phyloP scores from a whole-genome alignment of 2,888 invertebrate species.

The Allacma fusca region DNA sequence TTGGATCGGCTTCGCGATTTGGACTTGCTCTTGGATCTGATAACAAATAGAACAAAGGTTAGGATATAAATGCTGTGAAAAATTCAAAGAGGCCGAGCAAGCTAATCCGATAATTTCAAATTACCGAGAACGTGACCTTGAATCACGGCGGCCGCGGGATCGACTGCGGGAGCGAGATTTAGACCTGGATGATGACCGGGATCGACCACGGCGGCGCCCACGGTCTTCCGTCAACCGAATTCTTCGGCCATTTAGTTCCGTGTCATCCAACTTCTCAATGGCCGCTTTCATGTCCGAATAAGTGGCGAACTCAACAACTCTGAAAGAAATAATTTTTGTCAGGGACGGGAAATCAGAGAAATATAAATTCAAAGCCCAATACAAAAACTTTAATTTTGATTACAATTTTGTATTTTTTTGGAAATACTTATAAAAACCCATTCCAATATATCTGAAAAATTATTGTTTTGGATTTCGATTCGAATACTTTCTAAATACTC shows the following conservation, averaged over 20 bases:
- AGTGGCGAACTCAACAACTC: constrained; percentile 96
- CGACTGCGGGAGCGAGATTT: constrained; percentile 67
- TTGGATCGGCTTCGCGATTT: constrained; percentile 55
- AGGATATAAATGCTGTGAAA: too few relatives aligned
- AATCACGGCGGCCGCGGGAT: constrained; percentile 42
- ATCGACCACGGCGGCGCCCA: constrained; percentile 67
- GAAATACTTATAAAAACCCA: too few relatives aligned
- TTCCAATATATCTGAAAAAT: too few relatives aligned
- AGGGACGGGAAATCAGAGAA: too few relatives aligned
- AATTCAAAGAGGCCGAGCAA: too few relatives aligned
- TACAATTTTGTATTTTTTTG: too few relatives aligned
- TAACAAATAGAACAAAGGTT: not conserved
- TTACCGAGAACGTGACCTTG: constrained; percentile 70
- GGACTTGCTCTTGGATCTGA: constrained; percentile 69
- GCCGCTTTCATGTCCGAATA: constrained; percentile 96
- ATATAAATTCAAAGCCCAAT: too few relatives aligned
- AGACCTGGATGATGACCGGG: constrained; percentile 66
- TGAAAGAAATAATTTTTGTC: constrained; percentile 66
- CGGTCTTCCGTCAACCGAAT: constrained; percentile 89
- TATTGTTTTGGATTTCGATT: too few relatives aligned
- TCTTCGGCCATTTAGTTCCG: constrained; percentile 93
- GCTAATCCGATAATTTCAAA: too few relatives aligned
- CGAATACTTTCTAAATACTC: too few relatives aligned
- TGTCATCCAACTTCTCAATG: constrained; percentile 94
- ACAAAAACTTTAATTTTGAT: too few relatives aligned